These are phyloP conservation scores for Otolemur garnettii DNA, from an alignment of 2,113 vertebrate genomes.

Conservation along the genomic window DNA sequence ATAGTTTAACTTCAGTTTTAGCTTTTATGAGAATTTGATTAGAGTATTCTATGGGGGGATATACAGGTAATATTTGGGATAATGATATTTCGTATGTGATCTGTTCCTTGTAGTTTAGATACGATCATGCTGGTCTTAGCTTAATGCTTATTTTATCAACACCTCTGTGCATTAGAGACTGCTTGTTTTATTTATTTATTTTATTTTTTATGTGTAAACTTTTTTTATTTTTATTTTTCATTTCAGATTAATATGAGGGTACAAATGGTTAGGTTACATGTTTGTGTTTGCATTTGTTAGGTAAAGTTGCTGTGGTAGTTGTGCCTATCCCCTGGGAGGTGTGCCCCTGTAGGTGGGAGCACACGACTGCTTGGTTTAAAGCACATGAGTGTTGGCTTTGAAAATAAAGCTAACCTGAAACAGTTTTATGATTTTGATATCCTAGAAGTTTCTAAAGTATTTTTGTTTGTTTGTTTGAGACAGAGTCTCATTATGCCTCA, in stretches of 20 bases:
- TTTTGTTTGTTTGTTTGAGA: background rate
- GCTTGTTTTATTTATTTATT: background rate
- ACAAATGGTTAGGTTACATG: no score
- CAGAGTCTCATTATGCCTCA: no score
- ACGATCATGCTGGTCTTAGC: conserved; percentile 24
- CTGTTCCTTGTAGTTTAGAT: background rate
- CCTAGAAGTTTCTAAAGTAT: conserved; percentile 26
- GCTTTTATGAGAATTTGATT: conserved; percentile 52
- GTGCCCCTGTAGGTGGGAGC: no score
- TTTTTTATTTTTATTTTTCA: no score
- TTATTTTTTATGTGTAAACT: no score
- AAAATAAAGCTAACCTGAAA: conserved; percentile 45
- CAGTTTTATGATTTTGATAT: background rate
- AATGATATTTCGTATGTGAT: conserved; percentile 22
- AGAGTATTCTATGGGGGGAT: background rate
- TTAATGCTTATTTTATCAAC: conserved; percentile 32
- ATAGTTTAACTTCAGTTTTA: conserved; percentile 48
- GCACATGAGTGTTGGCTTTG: conserved; percentile 44
- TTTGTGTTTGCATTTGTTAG: no score
- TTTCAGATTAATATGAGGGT: no score
- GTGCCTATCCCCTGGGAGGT: no score
- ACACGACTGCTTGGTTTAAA: conserved; percentile 33
- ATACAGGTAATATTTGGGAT: background rate
- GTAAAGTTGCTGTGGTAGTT: no score
- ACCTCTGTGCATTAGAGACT: background rate